Conservation (phyloP, 2,113 vertebrate genomes). For the Actenoides hombroni region DNA sequence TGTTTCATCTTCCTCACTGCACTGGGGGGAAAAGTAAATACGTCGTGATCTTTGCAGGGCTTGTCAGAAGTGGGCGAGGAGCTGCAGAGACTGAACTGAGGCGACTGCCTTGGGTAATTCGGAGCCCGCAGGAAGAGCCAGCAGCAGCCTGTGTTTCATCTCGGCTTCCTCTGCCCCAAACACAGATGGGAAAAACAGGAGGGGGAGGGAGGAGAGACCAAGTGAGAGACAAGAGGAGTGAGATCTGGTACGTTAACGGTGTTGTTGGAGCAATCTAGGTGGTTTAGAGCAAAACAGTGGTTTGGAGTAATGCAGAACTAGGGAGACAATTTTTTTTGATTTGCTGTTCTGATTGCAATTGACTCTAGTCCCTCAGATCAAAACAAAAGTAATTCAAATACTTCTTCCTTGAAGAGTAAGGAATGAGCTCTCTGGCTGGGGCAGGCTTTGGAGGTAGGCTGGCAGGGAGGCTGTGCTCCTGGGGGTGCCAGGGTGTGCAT, state of each 20-base stretch:
- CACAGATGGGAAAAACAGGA: conserved; percentile 46
- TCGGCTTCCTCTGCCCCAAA: conserved; percentile 15
- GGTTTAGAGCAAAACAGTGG: neutral
- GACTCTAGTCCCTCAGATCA: no score
- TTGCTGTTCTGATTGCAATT: neutral
- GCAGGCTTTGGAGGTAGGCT: neutral
- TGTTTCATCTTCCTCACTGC: neutral
- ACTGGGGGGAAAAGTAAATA: neutral
- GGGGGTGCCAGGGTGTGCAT: fast-evolving
- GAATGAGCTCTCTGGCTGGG: neutral
- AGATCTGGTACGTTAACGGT: neutral
- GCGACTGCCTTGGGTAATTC: neutral
- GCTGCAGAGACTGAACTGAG: neutral
- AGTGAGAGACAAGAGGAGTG: neutral
- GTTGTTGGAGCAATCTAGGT: neutral
- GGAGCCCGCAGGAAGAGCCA: conserved; percentile 7
- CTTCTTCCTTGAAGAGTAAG: neutral
- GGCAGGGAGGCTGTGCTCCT: neutral
- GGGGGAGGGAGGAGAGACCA: neutral
- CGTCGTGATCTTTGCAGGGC: neutral
- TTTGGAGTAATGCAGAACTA: neutral
- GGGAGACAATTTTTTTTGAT: neutral
- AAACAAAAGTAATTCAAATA: neutral
- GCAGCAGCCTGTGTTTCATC: conserved; percentile 39
- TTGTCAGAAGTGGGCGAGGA: conserved; percentile 4